Percentiles rank a stretch among this genome's conserved stretches.
Evolutionary conservation across 2,797 vertebrate genomes (phyloP).

Genomic region (Manis pentadactyla): DNA sequence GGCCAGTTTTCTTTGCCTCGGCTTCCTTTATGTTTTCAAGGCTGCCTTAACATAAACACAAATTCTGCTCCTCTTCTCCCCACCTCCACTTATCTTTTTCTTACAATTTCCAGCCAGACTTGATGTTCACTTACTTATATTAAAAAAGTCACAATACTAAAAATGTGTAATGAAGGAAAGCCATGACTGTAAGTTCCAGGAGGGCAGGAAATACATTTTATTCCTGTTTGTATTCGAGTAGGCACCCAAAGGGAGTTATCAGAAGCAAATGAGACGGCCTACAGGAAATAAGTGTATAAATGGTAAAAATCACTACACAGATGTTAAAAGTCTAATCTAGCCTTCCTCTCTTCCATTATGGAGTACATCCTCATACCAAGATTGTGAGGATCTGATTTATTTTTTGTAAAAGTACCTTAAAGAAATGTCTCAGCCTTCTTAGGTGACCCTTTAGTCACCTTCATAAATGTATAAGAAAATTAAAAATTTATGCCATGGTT

Average conservation of each 20-base stretch:
- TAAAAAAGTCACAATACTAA: neutral
- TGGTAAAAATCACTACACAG: neutral
- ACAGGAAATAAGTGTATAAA: neutral
- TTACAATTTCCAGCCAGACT: neutral
- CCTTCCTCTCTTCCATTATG: neutral
- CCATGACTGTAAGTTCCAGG: neutral
- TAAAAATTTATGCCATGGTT: neutral
- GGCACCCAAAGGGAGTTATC: neutral
- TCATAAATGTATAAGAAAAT: neutral
- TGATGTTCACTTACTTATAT: slow-evolving; percentile 2
- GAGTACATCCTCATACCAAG: neutral
- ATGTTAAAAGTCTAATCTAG: neutral
- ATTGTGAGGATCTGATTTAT: neutral
- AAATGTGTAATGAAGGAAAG: neutral
- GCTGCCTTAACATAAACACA: neutral
- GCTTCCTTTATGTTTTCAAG: neutral
- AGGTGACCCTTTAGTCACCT: neutral
- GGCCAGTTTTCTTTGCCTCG: neutral
- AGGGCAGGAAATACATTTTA: slow-evolving; percentile 4
- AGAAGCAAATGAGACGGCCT: neutral
- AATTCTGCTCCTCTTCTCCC: neutral
- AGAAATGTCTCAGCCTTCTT: neutral
- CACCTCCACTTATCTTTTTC: neutral
- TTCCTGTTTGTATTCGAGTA: neutral
- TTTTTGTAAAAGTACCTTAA: neutral